Evolutionary conservation across 2,113 vertebrate species (phyloP).

Genomic region (Columbina picui): DNA sequence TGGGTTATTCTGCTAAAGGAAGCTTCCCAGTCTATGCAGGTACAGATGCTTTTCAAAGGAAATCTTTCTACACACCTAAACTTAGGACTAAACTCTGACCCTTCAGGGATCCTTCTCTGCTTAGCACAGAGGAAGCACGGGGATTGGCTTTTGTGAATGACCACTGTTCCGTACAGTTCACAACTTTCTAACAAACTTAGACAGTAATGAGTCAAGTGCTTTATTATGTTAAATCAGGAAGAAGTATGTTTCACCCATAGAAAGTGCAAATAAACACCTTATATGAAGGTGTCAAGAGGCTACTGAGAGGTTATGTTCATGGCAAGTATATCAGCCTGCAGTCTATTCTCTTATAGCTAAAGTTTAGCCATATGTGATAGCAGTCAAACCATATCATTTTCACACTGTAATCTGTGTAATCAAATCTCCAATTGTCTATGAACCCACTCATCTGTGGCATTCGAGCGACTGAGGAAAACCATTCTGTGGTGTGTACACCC

Average conservation of each 20-base stretch:
- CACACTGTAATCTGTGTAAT: not conserved
- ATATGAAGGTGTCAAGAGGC: not conserved
- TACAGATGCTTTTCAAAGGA: not conserved
- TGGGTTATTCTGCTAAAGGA: not conserved
- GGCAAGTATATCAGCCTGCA: not conserved
- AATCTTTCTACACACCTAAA: not conserved
- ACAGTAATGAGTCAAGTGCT: not conserved
- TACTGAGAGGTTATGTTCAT: not conserved
- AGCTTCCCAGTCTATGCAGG: not conserved
- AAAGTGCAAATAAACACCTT: not conserved
- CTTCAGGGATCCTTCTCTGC: not conserved
- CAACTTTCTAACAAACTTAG: not conserved
- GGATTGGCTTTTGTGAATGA: not conserved
- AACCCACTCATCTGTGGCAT: not conserved
- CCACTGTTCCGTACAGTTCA: not conserved
- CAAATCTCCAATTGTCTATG: not conserved
- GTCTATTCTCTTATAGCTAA: not conserved
- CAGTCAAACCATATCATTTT: not conserved
- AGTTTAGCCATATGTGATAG: not conserved
- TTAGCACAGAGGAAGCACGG: not conserved
- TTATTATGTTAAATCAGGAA: not conserved
- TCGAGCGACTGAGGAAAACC: not conserved
- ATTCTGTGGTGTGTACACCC: not conserved
- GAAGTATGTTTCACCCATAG: not conserved
- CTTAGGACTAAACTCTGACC: not conserved